Conservation (phyloP, 2,797 vertebrate genomes). For the Eulemur albifrons region DNA sequence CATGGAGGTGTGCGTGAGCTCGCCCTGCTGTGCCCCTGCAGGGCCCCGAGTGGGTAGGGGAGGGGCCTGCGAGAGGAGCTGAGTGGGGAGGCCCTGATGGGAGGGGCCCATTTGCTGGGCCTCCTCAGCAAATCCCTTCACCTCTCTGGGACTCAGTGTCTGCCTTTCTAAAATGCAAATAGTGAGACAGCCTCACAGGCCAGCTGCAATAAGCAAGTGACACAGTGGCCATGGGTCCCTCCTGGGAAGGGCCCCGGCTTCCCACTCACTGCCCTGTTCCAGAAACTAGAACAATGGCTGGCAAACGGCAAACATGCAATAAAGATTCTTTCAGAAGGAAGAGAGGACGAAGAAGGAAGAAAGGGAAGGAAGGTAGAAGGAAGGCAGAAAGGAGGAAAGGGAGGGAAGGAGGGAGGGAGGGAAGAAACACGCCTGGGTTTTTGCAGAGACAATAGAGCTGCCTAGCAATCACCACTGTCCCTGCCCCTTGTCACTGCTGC, state of each 20-base stretch:
- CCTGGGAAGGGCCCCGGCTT: background rate
- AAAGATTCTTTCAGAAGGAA: background rate
- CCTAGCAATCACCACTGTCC: background rate
- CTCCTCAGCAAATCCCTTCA: background rate
- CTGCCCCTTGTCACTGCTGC: background rate
- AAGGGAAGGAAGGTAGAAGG: background rate
- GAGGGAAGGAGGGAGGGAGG: background rate
- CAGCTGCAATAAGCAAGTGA: rapidly evolving
- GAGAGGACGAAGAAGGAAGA: no score
- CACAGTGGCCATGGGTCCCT: rapidly evolving
- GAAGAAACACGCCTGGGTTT: rapidly evolving
- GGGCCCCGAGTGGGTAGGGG: background rate
- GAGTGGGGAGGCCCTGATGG: no score
- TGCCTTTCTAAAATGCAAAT: background rate
- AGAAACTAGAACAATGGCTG: background rate
- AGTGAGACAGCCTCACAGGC: background rate
- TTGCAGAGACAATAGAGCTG: background rate
- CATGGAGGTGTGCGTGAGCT: rapidly evolving
- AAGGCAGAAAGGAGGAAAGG: rapidly evolving
- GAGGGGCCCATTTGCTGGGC: background rate
- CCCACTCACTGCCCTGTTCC: background rate
- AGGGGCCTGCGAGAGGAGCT: no score
- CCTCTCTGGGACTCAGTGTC: background rate
- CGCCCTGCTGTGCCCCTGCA: rapidly evolving
- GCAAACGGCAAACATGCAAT: rapidly evolving